A percentile compares a stretch with the other conserved stretches of the same genome.
Evolutionary conservation across 2,113 vertebrate genomes (phyloP).

Genomic region (Caranx ignobilis): DNA sequence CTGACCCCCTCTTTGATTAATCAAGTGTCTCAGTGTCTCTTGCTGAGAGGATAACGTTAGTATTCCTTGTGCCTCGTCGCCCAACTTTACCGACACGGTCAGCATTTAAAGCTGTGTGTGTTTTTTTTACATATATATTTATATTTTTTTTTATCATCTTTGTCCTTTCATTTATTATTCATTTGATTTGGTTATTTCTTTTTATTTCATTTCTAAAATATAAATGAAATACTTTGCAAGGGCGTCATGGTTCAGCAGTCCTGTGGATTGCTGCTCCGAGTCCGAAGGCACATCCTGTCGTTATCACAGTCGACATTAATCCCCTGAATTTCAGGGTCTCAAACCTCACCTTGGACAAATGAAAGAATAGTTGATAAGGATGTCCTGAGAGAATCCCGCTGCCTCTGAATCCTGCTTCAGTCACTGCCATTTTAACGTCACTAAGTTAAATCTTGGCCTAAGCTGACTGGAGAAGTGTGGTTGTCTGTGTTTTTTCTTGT

Average conservation of each 20-base stretch:
- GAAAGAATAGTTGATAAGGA: slow-evolving; percentile 72
- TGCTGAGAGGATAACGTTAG: slow-evolving; percentile 40
- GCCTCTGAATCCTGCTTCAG: slow-evolving; percentile 38
- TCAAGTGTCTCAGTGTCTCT: slow-evolving; percentile 43
- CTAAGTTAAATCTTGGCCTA: slow-evolving; percentile 51
- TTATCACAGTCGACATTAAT: slow-evolving; percentile 76
- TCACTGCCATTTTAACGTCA: slow-evolving; percentile 48
- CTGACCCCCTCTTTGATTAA: slow-evolving; percentile 57
- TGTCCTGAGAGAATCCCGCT: slow-evolving; percentile 63
- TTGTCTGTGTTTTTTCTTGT: not conserved
- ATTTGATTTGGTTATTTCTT: slow-evolving; percentile 64
- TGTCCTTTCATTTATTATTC: slow-evolving; percentile 54
- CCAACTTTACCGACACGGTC: slow-evolving; percentile 32
- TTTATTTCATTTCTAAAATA: slow-evolving; percentile 59
- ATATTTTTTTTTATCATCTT: slow-evolving; percentile 10
- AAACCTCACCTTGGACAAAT: slow-evolving; percentile 70
- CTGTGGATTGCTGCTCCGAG: slow-evolving; percentile 60
- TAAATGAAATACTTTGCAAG: slow-evolving; percentile 67
- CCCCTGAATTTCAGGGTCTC: slow-evolving; percentile 64
- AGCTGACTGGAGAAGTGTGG: slow-evolving; percentile 20
- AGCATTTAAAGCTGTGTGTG: slow-evolving; percentile 47
- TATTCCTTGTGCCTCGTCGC: slow-evolving; percentile 23
- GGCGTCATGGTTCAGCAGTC: slow-evolving; percentile 54
- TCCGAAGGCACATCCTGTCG: slow-evolving; percentile 57
- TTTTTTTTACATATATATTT: not conserved